Percentiles rank a stretch among this genome's conserved stretches.
Conservation (phyloP, 2,888 invertebrate genomes). For the Apodemia mormo region DNA sequence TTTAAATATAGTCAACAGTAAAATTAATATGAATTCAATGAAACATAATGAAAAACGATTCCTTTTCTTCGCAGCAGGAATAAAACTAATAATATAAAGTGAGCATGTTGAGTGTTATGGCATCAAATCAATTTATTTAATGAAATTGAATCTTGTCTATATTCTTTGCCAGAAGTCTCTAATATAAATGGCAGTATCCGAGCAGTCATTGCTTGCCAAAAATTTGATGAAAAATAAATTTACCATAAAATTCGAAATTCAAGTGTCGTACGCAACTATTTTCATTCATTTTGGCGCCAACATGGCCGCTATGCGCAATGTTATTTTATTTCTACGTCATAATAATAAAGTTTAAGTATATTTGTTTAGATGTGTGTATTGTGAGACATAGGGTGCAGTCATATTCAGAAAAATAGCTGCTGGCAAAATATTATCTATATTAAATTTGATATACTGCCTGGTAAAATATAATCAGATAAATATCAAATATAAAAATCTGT, state of each 20-base stretch:
- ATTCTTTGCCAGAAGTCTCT: neutral
- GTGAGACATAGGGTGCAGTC: neutral
- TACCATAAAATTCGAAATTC: slow-evolving; percentile 15
- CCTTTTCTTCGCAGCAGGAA: neutral
- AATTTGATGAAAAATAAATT: slow-evolving; percentile 9
- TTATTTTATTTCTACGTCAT: neutral
- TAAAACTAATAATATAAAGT: neutral
- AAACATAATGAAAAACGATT: too few relatives aligned
- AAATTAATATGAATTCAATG: too few relatives aligned
- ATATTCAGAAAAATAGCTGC: too few relatives aligned
- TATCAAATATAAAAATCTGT: too few relatives aligned
- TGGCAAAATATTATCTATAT: too few relatives aligned
- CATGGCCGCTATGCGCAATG: neutral
- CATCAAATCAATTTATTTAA: neutral
- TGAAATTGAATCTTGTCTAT: neutral
- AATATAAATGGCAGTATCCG: slow-evolving; percentile 8
- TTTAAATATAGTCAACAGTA: too few relatives aligned
- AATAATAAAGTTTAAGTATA: slow-evolving; percentile 7
- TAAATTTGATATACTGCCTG: too few relatives aligned
- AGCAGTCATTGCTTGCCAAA: slow-evolving; percentile 7
- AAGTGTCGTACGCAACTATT: slow-evolving; percentile 16
- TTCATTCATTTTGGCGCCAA: slow-evolving; percentile 11
- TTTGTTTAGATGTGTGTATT: neutral
- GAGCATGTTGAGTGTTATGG: neutral
- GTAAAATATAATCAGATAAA: too few relatives aligned